Evolutionary conservation across 2,888 invertebrate genomes (phyloP), one percentile per base, ranked within the genome.

Genomic region (Cantharis nigra): DNA sequence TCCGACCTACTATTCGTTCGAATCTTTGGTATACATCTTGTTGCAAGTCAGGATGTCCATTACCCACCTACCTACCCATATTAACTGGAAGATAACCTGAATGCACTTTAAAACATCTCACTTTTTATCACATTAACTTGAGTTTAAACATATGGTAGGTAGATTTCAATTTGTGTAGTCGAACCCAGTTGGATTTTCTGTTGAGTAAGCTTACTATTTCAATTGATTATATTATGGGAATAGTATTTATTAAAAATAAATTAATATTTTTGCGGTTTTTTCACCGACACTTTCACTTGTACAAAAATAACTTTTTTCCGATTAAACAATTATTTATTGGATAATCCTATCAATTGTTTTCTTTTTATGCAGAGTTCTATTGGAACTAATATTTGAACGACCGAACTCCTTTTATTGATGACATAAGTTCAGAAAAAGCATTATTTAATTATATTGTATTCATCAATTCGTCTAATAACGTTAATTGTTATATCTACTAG

Each of bases 1-100:
- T 77, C 77, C 77, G 77, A 77, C 74, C 77, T 74, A 77, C 77
- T 74, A 74, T 71, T 16, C 71, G 11, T 2, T 63, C 71, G 69
- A 67, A 71, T 77, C 77, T 77, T 74, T 74, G 71, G 67, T 74
- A 30, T 69, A 63, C 62, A 67, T 74, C 70, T 76, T 70, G 70
- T 65, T 70, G 70, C 72, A 72, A 76, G 72, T 63, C 72, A 76
- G 70, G 69, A 76, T 76, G 72, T 72, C 69, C 16, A 63, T n/a
- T 69, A 75, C 75, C 75, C 71, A 62, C 64, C 71, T 75, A 67
- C 64, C 69, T 75, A 67, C 76, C 26, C 20, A 67, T 26, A 67
- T 9, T n/a, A 67, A 9, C 65, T 49, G 49, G 4, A 49, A 49
- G 18, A 67, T 23, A 67, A 67, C 65, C 65, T 67, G 65, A 26